A percentile compares a stretch with the other conserved stretches of the same genome.
These are phyloP conservation scores for Melanchra persicariae DNA, from an alignment of 2,888 invertebrate species.

Conservation along the genomic window DNA sequence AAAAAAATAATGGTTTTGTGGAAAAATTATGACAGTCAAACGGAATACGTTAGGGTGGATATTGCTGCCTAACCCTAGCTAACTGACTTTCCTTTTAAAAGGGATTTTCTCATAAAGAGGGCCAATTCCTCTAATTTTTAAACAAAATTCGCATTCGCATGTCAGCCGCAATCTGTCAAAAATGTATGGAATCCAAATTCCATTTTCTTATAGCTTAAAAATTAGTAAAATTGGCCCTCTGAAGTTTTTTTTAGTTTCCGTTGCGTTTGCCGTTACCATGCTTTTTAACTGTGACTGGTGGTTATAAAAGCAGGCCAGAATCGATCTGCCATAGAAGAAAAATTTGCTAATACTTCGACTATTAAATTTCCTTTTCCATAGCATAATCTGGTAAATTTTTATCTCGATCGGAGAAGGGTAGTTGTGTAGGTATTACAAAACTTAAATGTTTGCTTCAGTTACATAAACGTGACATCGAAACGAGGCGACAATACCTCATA, in stretches of 20 bases:
- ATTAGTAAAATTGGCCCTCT: no score
- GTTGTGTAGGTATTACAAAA: not conserved
- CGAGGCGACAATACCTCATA: not conserved
- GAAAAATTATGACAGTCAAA: not conserved
- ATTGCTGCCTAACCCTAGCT: not conserved
- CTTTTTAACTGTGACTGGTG: not conserved
- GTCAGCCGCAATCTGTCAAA: no score
- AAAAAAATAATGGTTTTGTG: not conserved
- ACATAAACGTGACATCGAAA: not conserved
- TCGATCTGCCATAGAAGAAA: not conserved
- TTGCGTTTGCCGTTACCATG: not conserved
- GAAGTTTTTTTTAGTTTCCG: not conserved
- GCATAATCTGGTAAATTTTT: not conserved
- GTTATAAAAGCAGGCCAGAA: conserved; percentile 5
- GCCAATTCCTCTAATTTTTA: not conserved
- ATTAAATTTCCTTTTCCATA: not conserved
- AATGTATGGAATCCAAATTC: no score
- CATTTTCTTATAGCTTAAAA: no score
- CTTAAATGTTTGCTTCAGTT: not conserved
- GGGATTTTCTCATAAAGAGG: not conserved
- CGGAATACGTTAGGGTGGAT: not conserved
- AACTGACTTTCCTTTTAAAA: conserved; percentile 10
- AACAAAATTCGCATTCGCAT: no score
- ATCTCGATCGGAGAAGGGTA: not conserved
- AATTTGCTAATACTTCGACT: not conserved